Conservation (phyloP, 1,140 invertebrate genomes). For the Lethrus apterus region DNA sequence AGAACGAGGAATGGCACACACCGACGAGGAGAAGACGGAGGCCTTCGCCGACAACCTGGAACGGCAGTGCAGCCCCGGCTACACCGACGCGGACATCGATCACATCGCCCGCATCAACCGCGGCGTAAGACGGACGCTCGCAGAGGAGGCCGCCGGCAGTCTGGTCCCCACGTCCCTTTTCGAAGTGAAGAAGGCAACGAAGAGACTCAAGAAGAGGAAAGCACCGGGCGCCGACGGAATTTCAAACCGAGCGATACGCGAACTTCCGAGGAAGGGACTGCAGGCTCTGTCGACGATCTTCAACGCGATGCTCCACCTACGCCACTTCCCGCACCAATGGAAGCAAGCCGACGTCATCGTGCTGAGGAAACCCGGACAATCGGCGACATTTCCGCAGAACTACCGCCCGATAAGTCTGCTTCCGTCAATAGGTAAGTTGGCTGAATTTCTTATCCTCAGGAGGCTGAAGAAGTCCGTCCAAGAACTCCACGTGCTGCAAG, state of each 20-base stretch:
- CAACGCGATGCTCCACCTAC: neutral
- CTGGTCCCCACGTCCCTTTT: neutral
- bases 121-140: neutral
- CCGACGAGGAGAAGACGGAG: too few species aligned
- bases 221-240: conserved; percentile 24
- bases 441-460: conserved; percentile 21
- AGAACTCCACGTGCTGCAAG: conserved; percentile 7
- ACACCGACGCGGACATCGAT: neutral
- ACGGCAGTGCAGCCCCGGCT: conserved; percentile 1
- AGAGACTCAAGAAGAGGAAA: neutral
- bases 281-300: neutral
- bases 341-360: conserved; percentile 19
- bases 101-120: neutral
- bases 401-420: conserved; percentile 28
- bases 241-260: conserved; percentile 9
- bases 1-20: too few species aligned
- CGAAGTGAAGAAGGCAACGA: conserved; percentile 8
- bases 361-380: conserved; percentile 12
- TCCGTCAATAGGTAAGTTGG: conserved; percentile 19
- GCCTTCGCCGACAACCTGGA: conserved; percentile 4
- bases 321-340: neutral
- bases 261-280: neutral
- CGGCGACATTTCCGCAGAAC: neutral
- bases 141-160: neutral
- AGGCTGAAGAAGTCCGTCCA: conserved; percentile 10